phyloP scores from a whole-genome alignment of 1,140 invertebrate genomes.

The Adoxophyes honmai region DNA sequence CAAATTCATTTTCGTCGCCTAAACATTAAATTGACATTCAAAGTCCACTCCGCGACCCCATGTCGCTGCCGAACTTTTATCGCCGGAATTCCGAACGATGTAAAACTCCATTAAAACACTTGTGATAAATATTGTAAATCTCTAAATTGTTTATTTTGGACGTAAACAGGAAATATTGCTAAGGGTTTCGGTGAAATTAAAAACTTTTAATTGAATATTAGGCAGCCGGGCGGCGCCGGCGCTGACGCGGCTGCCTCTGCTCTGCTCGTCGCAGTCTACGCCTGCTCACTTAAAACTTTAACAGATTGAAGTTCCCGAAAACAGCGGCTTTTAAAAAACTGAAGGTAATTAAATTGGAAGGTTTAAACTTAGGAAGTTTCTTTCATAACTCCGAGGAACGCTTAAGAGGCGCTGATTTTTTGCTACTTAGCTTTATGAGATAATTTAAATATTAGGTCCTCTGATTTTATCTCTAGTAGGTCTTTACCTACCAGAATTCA shows the following conservation, averaged over 20 bases:
- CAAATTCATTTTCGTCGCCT: not conserved
- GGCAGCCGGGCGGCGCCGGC: not conserved
- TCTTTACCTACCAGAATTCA: too few relatives aligned
- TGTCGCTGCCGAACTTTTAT: not conserved
- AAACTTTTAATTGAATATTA: conserved; percentile 16
- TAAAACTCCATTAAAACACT: conserved; percentile 14
- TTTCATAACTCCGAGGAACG: conserved; percentile 4
- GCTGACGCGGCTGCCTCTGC: not conserved
- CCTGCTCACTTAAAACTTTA: conserved; percentile 14
- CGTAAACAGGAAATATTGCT: conserved; percentile 15
- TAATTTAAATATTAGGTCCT: too few relatives aligned
- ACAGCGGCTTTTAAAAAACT: conserved; percentile 10
- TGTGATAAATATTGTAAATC: conserved; percentile 16
- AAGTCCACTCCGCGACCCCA: not conserved
- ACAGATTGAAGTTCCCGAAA: conserved; percentile 11
- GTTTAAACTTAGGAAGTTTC: conserved; percentile 5
- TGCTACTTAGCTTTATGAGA: too few relatives aligned
- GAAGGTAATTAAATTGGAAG: conserved; percentile 15
- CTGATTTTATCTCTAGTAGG: too few relatives aligned
- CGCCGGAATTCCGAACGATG: conserved; percentile 9
- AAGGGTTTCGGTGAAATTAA: conserved; percentile 9
- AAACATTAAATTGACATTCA: not conserved
- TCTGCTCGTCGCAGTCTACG: not conserved
- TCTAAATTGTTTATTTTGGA: conserved; percentile 11
- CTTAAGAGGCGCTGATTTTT: too few relatives aligned